A percentile compares a stretch with the other conserved stretches of the same genome.
phyloP scores from a whole-genome alignment of 2,113 vertebrate genomes.

The Polyodon spathula region DNA sequence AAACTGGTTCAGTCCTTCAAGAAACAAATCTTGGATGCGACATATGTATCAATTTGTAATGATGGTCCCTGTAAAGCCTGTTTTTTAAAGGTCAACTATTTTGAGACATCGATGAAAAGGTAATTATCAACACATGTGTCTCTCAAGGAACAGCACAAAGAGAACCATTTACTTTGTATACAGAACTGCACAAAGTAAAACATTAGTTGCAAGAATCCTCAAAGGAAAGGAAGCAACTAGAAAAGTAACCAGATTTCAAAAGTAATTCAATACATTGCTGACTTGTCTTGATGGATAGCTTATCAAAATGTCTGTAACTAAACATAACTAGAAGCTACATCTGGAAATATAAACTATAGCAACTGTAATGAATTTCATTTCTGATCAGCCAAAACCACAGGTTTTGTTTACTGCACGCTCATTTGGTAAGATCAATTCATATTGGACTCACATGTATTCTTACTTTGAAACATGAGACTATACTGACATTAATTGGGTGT shows the following conservation, averaged over 20 bases:
- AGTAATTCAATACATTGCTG: constrained; percentile 22
- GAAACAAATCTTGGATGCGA: too few relatives aligned
- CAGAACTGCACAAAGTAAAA: not conserved
- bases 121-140: too few relatives aligned
- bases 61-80: too few relatives aligned
- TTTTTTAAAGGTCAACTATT: too few relatives aligned
- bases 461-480: constrained; percentile 8
- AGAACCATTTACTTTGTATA: not conserved
- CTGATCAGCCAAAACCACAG: constrained; percentile 15
- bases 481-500: constrained; percentile 12
- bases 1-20: too few relatives aligned
- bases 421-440: constrained; percentile 13
- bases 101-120: too few relatives aligned
- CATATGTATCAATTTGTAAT: too few relatives aligned
- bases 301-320: constrained; percentile 22
- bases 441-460: constrained; percentile 11
- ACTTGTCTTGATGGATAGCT: constrained; percentile 9
- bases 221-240: not conserved
- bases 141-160: too few relatives aligned
- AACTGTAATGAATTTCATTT: constrained; percentile 27
- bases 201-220: too few relatives aligned
- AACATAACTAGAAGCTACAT: constrained; percentile 20
- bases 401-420: constrained; percentile 18
- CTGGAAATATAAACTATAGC: constrained; percentile 22
- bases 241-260: not conserved